A percentile compares a stretch with the other conserved stretches of the same genome.
These are phyloP conservation scores for Pegoplata infirma DNA, from an alignment of 2,888 invertebrate genomes.

Conservation along the genomic window DNA sequence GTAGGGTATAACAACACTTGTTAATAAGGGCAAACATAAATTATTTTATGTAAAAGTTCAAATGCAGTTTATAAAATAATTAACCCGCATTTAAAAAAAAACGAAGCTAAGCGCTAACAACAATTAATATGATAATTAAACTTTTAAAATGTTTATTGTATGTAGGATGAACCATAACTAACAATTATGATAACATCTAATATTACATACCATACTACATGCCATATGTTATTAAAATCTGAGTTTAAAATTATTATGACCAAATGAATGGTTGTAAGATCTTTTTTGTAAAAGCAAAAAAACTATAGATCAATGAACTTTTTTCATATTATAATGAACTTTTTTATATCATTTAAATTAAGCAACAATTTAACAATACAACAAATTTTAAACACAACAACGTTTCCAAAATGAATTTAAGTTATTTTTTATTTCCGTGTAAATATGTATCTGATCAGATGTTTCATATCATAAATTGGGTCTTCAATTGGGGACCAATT, in stretches of 20 bases:
- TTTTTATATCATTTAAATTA: conserved; percentile 3
- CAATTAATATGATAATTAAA: conserved; percentile 1
- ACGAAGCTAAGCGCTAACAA: not conserved
- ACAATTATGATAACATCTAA: not conserved
- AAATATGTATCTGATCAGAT: too few species aligned
- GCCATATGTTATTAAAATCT: too few species aligned
- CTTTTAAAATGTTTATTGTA: not conserved
- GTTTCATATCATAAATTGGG: too few species aligned
- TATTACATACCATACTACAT: not conserved
- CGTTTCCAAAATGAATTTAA: not conserved
- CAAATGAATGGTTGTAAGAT: too few species aligned
- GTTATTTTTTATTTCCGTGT: too few species aligned
- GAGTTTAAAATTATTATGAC: too few species aligned
- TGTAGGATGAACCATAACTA: not conserved
- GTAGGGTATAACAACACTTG: not conserved
- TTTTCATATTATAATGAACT: not conserved
- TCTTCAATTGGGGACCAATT: too few species aligned
- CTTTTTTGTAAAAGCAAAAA: too few species aligned
- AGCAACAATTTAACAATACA: not conserved
- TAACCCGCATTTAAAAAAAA: conserved; percentile 24
- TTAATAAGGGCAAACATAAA: conserved; percentile 20
- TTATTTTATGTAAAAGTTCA: conserved; percentile 7
- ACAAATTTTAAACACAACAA: not conserved
- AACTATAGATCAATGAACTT: too few species aligned
- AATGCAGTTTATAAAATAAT: conserved; percentile 30